These are phyloP conservation scores for Aplidium turbinatum DNA, from an alignment of 23 tunicate species.

Conservation along the genomic window DNA sequence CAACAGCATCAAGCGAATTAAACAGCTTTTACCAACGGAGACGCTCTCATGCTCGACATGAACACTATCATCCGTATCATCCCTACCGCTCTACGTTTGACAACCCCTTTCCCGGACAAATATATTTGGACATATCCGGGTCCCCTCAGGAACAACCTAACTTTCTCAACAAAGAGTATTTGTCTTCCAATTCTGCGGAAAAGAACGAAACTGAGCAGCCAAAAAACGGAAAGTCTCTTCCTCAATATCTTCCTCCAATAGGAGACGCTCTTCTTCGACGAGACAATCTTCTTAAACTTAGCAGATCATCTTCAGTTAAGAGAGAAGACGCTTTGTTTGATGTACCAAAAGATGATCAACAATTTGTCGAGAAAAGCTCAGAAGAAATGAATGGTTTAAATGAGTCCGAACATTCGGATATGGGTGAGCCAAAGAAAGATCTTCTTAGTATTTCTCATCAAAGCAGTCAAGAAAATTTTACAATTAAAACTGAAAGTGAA, in stretches of 20 bases:
- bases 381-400: background rate
- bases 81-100: constrained; percentile 46
- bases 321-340: background rate
- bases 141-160: background rate
- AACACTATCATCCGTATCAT: constrained; percentile 49
- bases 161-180: constrained; percentile 7
- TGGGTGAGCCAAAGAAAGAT: background rate
- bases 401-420: background rate
- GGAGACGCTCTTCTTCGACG: constrained; percentile 66
- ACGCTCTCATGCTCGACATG: constrained; percentile 28
- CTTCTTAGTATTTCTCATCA: background rate
- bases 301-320: background rate
- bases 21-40: constrained; percentile 44
- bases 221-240: constrained; percentile 1
- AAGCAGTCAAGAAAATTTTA: constrained; percentile 19
- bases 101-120: constrained; percentile 40
- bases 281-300: constrained; percentile 13
- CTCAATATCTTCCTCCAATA: constrained; percentile 51
- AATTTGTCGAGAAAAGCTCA: background rate
- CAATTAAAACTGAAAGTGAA: constrained; percentile 46
- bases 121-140: background rate
- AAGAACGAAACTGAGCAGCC: background rate
- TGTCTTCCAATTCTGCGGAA: background rate
- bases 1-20: constrained; percentile 66
- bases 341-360: background rate